Evolutionary conservation across 2,888 invertebrate species (phyloP), one percentile per base, ranked within the genome.

Genomic region (Eledona agricola): DNA sequence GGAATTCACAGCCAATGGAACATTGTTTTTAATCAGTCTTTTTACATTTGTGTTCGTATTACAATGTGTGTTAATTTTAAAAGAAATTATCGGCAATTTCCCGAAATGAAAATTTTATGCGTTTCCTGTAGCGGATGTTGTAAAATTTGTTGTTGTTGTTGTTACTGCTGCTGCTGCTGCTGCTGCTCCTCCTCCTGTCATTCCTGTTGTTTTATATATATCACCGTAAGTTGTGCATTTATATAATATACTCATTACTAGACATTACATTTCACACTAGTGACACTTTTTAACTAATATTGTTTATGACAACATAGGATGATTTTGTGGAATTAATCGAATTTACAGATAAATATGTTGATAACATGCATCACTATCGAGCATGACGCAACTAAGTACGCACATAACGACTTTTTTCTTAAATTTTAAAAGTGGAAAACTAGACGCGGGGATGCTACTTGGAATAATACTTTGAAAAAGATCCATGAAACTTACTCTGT

Each of bases 101-200:
- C 42, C 51, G 57, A 34, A 54, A 51, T 61, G 57, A 31, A 56
- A 26, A 55, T 45, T 25, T 28, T 38, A 28, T 22, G 17, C 31
- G 19, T 25, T 16, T 16, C 15, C 12, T 28, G 43, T 15, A 22
- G 12, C 29, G 34, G 15, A 12, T 50, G 31, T 50, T 45, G 31
- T 25, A 12, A 28, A 25, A 46, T 57, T 19, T 20, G 29, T 42
- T n/a, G 42, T 42, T 19, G 7, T 42, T 42, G 42, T 42, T 42
- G 42, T 31, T 31, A 16, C 31, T 42, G 42, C 22, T 51, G 57
- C 47, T 54, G 55, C 58, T 51, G 61, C 58, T 64, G 59, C n/a
- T n/a, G n/a, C n/a, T n/a, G n/a, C n/a, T n/a, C n/a, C n/a, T n/a
- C n/a, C n/a, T n/a, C n/a, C n/a, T n/a, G n/a, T n/a, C n/a, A n/a